phyloP scores from a whole-genome alignment of 2,797 vertebrate genomes.

The Chloroceryle inda region DNA sequence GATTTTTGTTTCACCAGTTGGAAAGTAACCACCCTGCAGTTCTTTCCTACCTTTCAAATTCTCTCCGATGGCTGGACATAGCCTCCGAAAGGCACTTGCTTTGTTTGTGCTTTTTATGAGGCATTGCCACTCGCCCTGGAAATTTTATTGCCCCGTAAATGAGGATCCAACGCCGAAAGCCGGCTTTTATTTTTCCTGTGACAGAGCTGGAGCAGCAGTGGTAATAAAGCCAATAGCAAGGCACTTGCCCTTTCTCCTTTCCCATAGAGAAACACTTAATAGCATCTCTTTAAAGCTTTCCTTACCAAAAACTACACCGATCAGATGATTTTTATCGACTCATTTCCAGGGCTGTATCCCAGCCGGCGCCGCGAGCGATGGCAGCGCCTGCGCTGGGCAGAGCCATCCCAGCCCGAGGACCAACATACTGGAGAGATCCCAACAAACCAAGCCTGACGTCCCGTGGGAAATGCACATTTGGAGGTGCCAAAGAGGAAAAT shows the following conservation, averaged over 20 bases:
- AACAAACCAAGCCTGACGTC: not conserved
- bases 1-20: not conserved
- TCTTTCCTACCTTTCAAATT: not conserved
- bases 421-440: not conserved
- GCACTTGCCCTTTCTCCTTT: not conserved
- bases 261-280: not conserved
- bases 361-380: not conserved
- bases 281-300: not conserved
- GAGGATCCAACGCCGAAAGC: not conserved
- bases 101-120: not conserved
- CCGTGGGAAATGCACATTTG: accelerated
- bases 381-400: not conserved
- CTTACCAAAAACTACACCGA: not conserved
- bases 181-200: not conserved
- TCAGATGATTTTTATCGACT: not conserved
- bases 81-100: not conserved
- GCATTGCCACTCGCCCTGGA: not conserved
- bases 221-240: not conserved
- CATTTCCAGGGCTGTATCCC: not conserved
- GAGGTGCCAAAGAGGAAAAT: not conserved
- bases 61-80: not conserved
- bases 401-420: not conserved
- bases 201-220: not conserved
- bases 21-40: not conserved
- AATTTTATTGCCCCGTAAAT: not conserved